phyloP scores from a whole-genome alignment of 2,888 invertebrate species.

The Diabrotica balteata region DNA sequence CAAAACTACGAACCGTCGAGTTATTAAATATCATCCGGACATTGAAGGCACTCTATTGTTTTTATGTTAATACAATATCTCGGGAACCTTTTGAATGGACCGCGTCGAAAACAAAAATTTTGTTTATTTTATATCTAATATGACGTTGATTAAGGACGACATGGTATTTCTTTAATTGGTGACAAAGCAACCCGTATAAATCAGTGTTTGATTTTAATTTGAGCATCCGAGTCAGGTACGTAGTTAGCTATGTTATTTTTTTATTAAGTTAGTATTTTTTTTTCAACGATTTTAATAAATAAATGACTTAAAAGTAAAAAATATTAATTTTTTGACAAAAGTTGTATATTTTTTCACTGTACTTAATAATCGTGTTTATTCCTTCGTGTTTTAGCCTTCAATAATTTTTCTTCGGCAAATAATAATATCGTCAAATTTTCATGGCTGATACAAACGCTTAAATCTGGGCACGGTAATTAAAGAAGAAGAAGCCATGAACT shows the following conservation, averaged over 20 bases:
- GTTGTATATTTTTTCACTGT: neutral
- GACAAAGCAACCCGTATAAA: conserved; percentile 46
- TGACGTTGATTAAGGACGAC: conserved; percentile 53
- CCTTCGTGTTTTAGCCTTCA: too few species aligned
- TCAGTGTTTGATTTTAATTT: conserved; percentile 48
- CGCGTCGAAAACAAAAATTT: conserved; percentile 48
- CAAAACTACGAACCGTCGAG: conserved; percentile 31
- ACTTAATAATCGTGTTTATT: neutral
- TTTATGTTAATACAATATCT: conserved; percentile 51
- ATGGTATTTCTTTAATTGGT: conserved; percentile 52
- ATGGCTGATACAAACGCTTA: too few species aligned
- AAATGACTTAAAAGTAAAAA: conserved; percentile 7
- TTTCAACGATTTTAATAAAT: too few species aligned
- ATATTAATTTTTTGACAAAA: neutral
- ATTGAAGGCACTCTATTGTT: conserved; percentile 50
- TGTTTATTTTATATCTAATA: conserved; percentile 51
- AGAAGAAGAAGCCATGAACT: too few species aligned
- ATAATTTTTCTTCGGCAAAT: accelerated
- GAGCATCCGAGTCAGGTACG: conserved; percentile 29
- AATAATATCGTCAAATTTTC: too few species aligned
- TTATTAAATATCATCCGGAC: conserved; percentile 46
- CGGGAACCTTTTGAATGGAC: conserved; percentile 42
- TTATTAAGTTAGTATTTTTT: too few species aligned
- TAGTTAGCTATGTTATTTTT: neutral
- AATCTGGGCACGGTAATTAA: too few species aligned